Evolutionary conservation across 1,140 invertebrate genomes (phyloP), one percentile per base, ranked within the genome.

Genomic region (Tetragnatha versicolor): DNA sequence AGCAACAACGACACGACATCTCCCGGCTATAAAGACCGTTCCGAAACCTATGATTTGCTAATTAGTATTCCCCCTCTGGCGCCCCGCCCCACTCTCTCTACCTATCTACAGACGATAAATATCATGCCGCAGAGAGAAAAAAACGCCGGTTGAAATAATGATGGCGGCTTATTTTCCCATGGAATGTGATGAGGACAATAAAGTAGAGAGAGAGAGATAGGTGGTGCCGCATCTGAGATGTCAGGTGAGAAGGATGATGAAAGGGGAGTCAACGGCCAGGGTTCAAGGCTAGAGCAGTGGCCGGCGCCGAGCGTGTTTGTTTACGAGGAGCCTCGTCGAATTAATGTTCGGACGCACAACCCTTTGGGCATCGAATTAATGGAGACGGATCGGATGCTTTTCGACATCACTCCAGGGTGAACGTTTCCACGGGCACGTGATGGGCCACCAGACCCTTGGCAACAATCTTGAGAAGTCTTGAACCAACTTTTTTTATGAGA

Each of bases 211-310:
- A n/a, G n/a, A 53, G 66, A 69, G 66, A 69, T 45, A 35, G 35
- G 47, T 45, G 51, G 66, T 49, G 3, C 29, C 31, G 66, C 66
- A 69, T 69, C 63, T 20, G 25, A 39, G 27, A 39, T 66, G 42
- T 47, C 63, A 66, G 29, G 42, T 58, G 25, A 31, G 20, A 22
- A 63, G 35, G 63, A 66, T 66, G 63, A n/a, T 3, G 66, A 51
- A 53, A 69, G 60, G 60, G 60, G 60, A 63, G 60, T 63, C 60
- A 63, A 63, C 60, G 66, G 51, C 66, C 66, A 51, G 20, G 66
- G 66, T 69, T 69, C 66, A 69, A 69, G 66, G 66, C 66, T 49
- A 69, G 66, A 53, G 47, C 66, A 69, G 66, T 69, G 66, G 14
- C 42, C 51, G 66, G 66, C 66, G 66, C 66, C 66, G 31, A 6